phyloP scores from a whole-genome alignment of 2,888 invertebrate species.

The Drosophila diplacantha region DNA sequence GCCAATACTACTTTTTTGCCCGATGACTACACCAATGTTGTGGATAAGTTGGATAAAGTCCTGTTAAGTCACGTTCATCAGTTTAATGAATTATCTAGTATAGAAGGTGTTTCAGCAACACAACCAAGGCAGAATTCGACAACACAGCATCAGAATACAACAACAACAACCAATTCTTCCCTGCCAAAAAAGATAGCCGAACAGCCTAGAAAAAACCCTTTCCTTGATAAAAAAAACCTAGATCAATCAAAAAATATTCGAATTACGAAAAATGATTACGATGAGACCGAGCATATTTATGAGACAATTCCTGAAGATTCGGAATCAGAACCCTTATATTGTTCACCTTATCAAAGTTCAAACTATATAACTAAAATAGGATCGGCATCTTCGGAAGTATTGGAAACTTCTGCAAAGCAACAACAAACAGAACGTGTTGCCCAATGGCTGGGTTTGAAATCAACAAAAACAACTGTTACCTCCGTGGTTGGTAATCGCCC shows the following conservation, averaged over 20 bases:
- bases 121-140: background rate
- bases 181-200: constrained; percentile 4
- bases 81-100: constrained; percentile 10
- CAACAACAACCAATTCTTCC: background rate
- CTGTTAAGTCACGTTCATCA: constrained; percentile 46
- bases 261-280: constrained; percentile 65
- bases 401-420: constrained; percentile 51
- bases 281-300: constrained; percentile 82
- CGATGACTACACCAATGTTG: constrained; percentile 64
- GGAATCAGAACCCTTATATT: constrained; percentile 81
- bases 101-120: background rate
- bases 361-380: constrained; percentile 55
- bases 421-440: constrained; percentile 74
- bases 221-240: background rate
- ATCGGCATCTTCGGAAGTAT: constrained; percentile 29
- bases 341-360: constrained; percentile 81
- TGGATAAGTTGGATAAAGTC: constrained; percentile 69
- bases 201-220: background rate
- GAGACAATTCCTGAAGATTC: constrained; percentile 83
- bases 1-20: constrained; percentile 68
- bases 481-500: constrained; percentile 40
- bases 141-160: background rate
- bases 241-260: constrained; percentile 17
- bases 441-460: constrained; percentile 74
- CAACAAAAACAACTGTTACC: constrained; percentile 44